Evolutionary conservation across 2,888 invertebrate species (phyloP).

Genomic region (Scrobipalpa atriplicella): DNA sequence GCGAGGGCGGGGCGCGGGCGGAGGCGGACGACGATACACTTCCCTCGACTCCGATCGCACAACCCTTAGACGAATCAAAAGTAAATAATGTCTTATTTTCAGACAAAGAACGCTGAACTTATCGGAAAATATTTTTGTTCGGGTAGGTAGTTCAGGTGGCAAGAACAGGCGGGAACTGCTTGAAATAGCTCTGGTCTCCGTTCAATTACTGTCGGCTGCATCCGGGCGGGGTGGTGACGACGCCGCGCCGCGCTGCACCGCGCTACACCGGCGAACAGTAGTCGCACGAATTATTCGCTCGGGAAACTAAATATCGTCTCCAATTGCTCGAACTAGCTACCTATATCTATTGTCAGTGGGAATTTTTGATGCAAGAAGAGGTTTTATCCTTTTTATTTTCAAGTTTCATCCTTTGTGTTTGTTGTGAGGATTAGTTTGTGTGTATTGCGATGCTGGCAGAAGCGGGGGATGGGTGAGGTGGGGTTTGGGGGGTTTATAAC

Average conservation of each 20-base stretch:
- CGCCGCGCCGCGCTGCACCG: not conserved
- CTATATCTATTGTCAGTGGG: not conserved
- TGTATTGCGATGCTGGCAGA: not conserved
- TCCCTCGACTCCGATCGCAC: not conserved
- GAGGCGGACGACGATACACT: constrained; percentile 8
- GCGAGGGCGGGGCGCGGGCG: not conserved
- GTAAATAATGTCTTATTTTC: constrained; percentile 15
- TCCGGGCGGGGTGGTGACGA: not conserved
- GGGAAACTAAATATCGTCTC: constrained; percentile 6
- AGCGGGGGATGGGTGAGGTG: not conserved
- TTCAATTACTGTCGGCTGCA: constrained; percentile 24
- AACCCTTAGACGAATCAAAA: constrained; percentile 15
- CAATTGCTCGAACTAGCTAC: not conserved
- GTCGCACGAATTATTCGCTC: not conserved
- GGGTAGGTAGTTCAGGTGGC: not conserved
- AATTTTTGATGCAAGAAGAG: not conserved
- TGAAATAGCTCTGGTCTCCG: constrained; percentile 10
- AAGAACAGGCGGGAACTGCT: not conserved
- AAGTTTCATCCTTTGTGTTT: not conserved
- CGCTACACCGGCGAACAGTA: not conserved
- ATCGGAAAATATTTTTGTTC: constrained; percentile 11
- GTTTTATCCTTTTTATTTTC: not conserved
- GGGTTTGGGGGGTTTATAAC: not conserved
- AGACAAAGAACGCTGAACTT: constrained; percentile 12
- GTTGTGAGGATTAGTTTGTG: not conserved